Conservation (phyloP, 2,888 invertebrate genomes). For the Tachina grossa region DNA sequence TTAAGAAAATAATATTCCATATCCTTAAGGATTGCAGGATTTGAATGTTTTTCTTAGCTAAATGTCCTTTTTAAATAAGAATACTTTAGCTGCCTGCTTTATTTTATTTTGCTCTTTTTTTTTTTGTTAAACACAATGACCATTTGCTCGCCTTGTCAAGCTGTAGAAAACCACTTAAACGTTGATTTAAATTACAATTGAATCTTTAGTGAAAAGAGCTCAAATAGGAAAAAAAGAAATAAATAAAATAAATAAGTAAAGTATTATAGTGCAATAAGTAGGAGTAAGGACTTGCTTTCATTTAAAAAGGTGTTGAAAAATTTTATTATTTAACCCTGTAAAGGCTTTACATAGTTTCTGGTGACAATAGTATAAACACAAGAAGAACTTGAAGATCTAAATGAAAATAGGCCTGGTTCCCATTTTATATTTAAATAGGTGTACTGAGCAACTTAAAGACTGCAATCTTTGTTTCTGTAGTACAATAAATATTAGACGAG, state of each 20-base stretch:
- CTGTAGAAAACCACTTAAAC: constrained; percentile 59
- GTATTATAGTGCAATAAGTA: constrained; percentile 3
- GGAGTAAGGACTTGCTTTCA: constrained; percentile 29
- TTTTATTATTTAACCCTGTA: constrained; percentile 48
- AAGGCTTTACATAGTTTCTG: neutral
- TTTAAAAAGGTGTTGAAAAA: constrained; percentile 51
- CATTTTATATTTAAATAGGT: too few relatives aligned
- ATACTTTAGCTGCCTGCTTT: neutral
- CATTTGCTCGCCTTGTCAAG: constrained; percentile 60
- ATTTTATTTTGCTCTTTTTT: neutral
- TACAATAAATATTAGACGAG: too few relatives aligned
- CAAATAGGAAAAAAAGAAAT: neutral
- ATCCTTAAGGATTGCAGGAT: constrained; percentile 35
- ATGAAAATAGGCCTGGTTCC: too few relatives aligned
- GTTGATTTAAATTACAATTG: constrained; percentile 69
- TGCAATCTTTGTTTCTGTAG: too few relatives aligned
- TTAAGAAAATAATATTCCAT: constrained; percentile 4
- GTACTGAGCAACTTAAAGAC: too few relatives aligned
- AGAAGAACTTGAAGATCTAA: too few relatives aligned
- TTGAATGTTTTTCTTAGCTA: constrained; percentile 9
- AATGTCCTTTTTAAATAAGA: constrained; percentile 28
- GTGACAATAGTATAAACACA: neutral
- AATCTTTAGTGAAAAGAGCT: constrained; percentile 13
- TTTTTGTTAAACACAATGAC: constrained; percentile 38
- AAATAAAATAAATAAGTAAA: constrained; percentile 15